Evolutionary conservation across 53 echinoderm and acorn worm genomes (phyloP).

Genomic region (Patiria pectinifera): DNA sequence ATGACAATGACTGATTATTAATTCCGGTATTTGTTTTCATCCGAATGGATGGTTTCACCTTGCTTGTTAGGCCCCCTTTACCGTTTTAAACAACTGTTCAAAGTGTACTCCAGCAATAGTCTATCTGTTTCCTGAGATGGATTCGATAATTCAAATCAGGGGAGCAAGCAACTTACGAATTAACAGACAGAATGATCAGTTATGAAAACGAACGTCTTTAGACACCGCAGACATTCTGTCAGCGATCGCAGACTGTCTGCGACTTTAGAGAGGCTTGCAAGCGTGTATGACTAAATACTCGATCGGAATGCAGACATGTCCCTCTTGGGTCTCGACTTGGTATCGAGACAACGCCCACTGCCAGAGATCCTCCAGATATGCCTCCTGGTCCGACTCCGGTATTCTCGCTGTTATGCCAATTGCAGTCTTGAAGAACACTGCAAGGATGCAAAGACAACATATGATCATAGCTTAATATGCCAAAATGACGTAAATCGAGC

Average conservation of each 20-base stretch:
- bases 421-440: background rate
- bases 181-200: too few species aligned
- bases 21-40: too few species aligned
- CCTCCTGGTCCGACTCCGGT: constrained; percentile 11
- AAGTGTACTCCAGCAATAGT: too few species aligned
- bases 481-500: background rate
- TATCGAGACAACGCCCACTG: background rate
- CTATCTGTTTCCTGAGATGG: too few species aligned
- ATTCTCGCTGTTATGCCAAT: background rate
- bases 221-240: background rate
- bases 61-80: too few species aligned
- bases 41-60: too few species aligned
- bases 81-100: too few species aligned
- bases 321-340: background rate
- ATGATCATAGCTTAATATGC: background rate
- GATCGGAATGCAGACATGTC: background rate
- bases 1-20: too few species aligned
- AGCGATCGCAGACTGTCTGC: background rate
- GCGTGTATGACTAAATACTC: background rate
- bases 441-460: background rate
- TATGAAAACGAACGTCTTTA: background rate
- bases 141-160: too few species aligned
- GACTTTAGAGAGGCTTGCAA: background rate
- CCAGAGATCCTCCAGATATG: background rate
- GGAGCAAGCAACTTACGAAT: too few species aligned